These are phyloP conservation scores for Pseudomyrmex concolor DNA, from an alignment of 1,140 invertebrate genomes.

Conservation along the genomic window DNA sequence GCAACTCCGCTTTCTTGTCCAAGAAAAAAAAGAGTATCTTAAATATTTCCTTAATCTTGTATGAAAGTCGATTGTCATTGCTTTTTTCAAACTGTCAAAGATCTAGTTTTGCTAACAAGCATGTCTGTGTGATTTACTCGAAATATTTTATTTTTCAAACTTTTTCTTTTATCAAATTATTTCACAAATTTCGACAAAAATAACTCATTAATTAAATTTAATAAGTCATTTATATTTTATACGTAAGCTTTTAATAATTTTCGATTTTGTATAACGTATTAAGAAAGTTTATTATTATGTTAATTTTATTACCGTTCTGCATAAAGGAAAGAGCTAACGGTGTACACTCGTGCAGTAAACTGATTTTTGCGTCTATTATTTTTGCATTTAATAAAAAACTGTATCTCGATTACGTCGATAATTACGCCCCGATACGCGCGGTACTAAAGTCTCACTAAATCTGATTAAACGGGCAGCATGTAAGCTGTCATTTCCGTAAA, in stretches of 20 bases:
- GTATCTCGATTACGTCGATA: conserved; percentile 14
- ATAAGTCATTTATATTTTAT: background rate
- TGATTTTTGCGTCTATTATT: background rate
- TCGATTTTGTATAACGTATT: background rate
- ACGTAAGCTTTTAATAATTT: background rate
- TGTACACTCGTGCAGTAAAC: background rate
- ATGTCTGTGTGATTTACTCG: background rate
- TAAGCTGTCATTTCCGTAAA: conserved; percentile 59
- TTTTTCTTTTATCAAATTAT: too few species aligned
- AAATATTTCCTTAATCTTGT: conserved; percentile 57
- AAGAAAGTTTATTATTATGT: background rate
- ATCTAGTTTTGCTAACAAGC: background rate
- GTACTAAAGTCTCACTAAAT: conserved; percentile 53
- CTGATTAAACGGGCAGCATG: conserved; percentile 49
- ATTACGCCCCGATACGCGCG: conserved; percentile 25
- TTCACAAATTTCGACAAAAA: background rate
- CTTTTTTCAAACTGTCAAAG: background rate
- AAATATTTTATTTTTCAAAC: conserved; percentile 1
- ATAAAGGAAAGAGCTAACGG: background rate
- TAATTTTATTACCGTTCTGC: background rate
- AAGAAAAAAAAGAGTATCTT: conserved; percentile 54
- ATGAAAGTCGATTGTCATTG: conserved; percentile 31
- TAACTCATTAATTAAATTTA: background rate
- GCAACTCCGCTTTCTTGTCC: conserved; percentile 43
- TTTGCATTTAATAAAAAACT: background rate